Evolutionary conservation across 1,140 invertebrate species (phyloP), one percentile per base, ranked within the genome.

Genomic region (Bombyx mandarina): DNA sequence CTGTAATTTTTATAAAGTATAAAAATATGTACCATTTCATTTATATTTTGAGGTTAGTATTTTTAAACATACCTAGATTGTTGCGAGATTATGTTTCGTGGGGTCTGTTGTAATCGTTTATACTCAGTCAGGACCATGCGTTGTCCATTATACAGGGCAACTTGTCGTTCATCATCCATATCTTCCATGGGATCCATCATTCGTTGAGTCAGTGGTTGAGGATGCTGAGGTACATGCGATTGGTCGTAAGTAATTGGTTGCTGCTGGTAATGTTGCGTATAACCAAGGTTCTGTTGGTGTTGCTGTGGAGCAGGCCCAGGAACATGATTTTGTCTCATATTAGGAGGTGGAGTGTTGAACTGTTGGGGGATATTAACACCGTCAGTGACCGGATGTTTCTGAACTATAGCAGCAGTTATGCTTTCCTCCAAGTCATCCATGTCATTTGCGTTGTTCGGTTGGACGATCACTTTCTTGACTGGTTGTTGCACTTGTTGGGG

Each of bases 351-450:
- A 1, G 77, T 62, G 46, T 79, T 76, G 54, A 75, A 79, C 46
- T 77, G 77, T 58, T 79, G 75, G 0, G 71, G 71, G 6, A 63
- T 54, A 49, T 56, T 74, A 8, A 73, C 55, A 44, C 63, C 77
- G 1, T 81, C 79, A 42, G 57, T 77, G 2, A 74, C 69, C 6
- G 82, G 75, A 55, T 82, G 77, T 62, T 86, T 88, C 9, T 79
- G 77, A 7, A 88, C 70, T 59, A 88, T 84, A 9, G 85, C 88
- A 6, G 86, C 88, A 5, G 83, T 83, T 61, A 88, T 89, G 64
- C 86, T 88, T 52, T 88, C 84, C 65, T 88, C 86, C 22, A 89
- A 73, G 66, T 89, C 85, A 47, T 86, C 88, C 76, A 86, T 79
- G 56, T 88, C 85, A 53, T 70, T 87, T 2, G 85, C 79, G 22